These are phyloP conservation scores for Cryptomyrus ogoouensis DNA, from an alignment of 2,113 vertebrate species.

Conservation along the genomic window DNA sequence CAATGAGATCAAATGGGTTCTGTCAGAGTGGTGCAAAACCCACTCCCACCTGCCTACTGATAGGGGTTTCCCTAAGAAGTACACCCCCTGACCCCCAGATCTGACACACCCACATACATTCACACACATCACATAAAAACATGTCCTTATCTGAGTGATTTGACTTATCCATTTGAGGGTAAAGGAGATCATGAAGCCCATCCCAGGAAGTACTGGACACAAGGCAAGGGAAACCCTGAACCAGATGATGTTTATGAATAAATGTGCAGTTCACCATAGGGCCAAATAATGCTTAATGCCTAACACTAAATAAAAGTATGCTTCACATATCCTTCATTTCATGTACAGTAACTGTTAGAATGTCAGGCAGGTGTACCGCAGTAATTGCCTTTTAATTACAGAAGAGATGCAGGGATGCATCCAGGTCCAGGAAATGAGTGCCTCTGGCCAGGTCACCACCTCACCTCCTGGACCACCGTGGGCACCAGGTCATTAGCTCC, in stretches of 20 bases:
- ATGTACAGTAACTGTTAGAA: not conserved
- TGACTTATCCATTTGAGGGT: not conserved
- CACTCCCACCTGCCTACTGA: not conserved
- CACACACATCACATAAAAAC: not conserved
- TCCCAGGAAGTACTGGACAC: not conserved
- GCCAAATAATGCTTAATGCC: not conserved
- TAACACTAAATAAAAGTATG: not conserved
- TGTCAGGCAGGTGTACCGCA: not conserved
- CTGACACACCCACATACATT: not conserved
- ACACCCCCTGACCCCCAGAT: not conserved
- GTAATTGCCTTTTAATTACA: not conserved
- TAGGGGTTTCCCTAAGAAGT: not conserved
- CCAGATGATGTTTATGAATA: not conserved
- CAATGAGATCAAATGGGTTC: conserved; percentile 19
- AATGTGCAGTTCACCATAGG: not conserved
- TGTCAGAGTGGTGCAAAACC: not conserved
- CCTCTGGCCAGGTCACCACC: not conserved
- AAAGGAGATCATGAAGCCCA: not conserved
- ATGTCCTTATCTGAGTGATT: not conserved
- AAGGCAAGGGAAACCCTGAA: not conserved
- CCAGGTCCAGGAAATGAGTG: not conserved
- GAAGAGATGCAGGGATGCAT: not conserved
- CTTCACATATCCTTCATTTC: not conserved
- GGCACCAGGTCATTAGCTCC: not conserved
- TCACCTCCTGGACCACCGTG: not conserved